Evolutionary conservation across 2,113 vertebrate species (phyloP).

Genomic region (Lepisosteus osseus): DNA sequence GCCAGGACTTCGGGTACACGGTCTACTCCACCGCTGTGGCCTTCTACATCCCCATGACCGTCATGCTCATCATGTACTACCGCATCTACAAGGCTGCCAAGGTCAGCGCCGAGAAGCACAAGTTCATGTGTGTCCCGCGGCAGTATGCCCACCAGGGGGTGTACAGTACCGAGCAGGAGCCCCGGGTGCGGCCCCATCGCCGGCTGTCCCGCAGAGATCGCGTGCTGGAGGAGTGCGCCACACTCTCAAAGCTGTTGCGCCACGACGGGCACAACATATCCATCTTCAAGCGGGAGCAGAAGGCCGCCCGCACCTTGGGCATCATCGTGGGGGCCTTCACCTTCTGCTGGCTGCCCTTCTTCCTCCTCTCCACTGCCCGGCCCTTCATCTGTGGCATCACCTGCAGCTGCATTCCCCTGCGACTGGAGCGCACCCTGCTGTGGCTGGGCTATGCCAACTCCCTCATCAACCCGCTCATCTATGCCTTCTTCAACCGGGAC

Average conservation of each 20-base stretch:
- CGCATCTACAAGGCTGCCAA: slow-evolving; percentile 65
- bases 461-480: slow-evolving; percentile 68
- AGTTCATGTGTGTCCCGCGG: slow-evolving; percentile 57
- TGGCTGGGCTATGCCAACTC: slow-evolving; percentile 70
- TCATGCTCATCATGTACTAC: slow-evolving; percentile 69
- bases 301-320: slow-evolving; percentile 64
- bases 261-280: slow-evolving; percentile 67
- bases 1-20: slow-evolving; percentile 69
- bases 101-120: slow-evolving; percentile 60
- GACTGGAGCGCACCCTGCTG: slow-evolving; percentile 65
- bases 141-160: slow-evolving; percentile 42
- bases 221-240: slow-evolving; percentile 53
- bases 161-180: slow-evolving; percentile 49
- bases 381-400: slow-evolving; percentile 63
- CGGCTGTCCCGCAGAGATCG: slow-evolving; percentile 40
- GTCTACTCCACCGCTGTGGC: slow-evolving; percentile 66
- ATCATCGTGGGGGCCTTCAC: slow-evolving; percentile 65
- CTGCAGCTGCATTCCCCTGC: slow-evolving; percentile 62
- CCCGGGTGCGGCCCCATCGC: slow-evolving; percentile 36
- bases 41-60: slow-evolving; percentile 67
- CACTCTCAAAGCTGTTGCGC: slow-evolving; percentile 59
- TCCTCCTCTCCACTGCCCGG: slow-evolving; percentile 61
- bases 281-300: slow-evolving; percentile 70
- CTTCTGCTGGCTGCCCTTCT: slow-evolving; percentile 66
- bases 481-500: slow-evolving; percentile 68